phyloP scores from a whole-genome alignment of 2,888 invertebrate genomes.

The Autographa pulchrina region DNA sequence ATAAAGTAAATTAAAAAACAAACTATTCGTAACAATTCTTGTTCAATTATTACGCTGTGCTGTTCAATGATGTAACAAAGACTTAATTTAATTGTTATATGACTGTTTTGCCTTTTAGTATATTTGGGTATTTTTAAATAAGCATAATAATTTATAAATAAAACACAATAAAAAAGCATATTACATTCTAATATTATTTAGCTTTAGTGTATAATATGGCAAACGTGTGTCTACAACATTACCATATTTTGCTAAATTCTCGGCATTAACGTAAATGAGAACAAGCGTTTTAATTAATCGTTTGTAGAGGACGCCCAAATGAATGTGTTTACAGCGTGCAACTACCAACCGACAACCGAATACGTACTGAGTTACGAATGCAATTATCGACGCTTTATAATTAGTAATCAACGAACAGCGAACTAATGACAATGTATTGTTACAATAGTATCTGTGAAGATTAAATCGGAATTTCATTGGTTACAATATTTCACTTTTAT shows the following conservation, averaged over 20 bases:
- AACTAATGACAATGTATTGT: not conserved
- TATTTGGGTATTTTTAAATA: no score
- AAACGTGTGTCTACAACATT: not conserved
- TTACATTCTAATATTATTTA: not conserved
- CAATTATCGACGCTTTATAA: conserved; percentile 26
- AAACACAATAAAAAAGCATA: no score
- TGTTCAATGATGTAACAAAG: no score
- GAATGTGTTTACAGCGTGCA: conserved; percentile 20
- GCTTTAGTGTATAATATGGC: not conserved
- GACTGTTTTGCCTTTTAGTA: no score
- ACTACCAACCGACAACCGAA: conserved; percentile 10
- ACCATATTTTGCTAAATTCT: conserved; percentile 17
- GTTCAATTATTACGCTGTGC: no score
- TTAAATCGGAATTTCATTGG: not conserved
- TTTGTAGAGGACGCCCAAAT: conserved; percentile 21
- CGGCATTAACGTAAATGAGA: conserved; percentile 38
- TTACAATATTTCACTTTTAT: not conserved
- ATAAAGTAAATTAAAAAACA: no score
- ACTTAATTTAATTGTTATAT: no score
- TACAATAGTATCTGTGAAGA: not conserved
- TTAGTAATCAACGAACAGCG: conserved; percentile 10
- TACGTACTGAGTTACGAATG: conserved; percentile 31
- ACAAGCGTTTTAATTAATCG: conserved; percentile 50
- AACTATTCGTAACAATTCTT: no score
- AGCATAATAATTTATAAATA: no score